These are phyloP conservation scores for Esox masquinongy DNA, from an alignment of 2,797 vertebrate species.

Conservation along the genomic window DNA sequence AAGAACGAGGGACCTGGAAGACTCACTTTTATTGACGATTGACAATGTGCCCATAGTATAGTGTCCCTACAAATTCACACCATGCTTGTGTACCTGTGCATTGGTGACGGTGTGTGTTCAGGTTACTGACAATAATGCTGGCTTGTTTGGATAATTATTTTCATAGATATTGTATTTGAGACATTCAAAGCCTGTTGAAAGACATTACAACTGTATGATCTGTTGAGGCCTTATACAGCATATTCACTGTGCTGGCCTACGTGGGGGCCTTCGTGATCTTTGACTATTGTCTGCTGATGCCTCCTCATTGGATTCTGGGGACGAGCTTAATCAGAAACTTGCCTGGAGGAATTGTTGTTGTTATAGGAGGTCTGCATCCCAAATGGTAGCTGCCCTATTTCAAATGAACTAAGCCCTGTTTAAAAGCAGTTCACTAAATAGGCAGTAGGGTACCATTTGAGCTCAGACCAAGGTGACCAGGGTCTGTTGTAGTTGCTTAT, in stretches of 20 bases:
- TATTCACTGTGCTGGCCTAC: background rate
- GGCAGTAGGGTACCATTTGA: background rate
- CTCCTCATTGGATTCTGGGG: background rate
- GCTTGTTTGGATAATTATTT: conserved; percentile 63
- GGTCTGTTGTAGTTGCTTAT: background rate
- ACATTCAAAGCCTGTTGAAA: background rate
- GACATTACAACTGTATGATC: background rate
- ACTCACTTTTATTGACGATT: conserved; percentile 91
- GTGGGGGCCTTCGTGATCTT: background rate
- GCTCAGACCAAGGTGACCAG: background rate
- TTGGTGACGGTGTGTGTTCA: conserved; percentile 24
- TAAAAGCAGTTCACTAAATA: too few relatives aligned
- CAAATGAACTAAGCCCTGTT: too few relatives aligned
- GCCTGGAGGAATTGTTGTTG: background rate
- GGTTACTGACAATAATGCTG: conserved; percentile 28
- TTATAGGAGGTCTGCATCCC: background rate
- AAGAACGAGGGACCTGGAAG: conserved; percentile 93
- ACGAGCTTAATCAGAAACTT: background rate
- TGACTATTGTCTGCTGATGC: background rate
- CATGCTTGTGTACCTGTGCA: background rate
- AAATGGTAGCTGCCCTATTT: background rate
- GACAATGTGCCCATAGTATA: conserved; percentile 40
- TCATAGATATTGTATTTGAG: conserved; percentile 39
- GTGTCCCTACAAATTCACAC: conserved; percentile 14
- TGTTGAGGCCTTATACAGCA: background rate